Conservation (phyloP, 2,797 vertebrate species). For the Myotis myotis region DNA sequence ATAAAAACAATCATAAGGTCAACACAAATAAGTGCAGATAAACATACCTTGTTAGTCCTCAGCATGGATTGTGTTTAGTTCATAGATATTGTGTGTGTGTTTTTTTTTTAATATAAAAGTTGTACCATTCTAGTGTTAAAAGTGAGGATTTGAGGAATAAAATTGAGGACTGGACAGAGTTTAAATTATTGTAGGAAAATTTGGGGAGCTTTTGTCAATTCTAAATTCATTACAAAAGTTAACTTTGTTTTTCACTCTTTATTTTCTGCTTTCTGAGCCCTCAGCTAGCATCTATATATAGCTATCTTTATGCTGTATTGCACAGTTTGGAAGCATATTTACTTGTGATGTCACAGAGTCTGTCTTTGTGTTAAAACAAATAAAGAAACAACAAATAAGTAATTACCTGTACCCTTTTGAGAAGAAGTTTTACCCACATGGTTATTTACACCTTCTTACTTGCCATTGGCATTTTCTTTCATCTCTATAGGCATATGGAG, state of each 20-base stretch:
- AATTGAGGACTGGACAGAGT: background rate
- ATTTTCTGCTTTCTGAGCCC: background rate
- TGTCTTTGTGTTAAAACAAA: background rate
- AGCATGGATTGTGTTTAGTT: conserved; percentile 1
- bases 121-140: background rate
- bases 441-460: background rate
- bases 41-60: conserved; percentile 13
- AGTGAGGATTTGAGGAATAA: background rate
- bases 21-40: background rate
- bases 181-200: background rate
- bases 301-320: background rate
- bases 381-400: background rate
- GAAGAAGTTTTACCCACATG: background rate
- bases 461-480: background rate
- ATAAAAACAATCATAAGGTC: background rate
- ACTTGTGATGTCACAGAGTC: background rate
- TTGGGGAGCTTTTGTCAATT: background rate
- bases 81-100: too few species aligned
- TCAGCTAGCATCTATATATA: background rate
- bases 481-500: background rate
- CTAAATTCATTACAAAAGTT: background rate
- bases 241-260: background rate
- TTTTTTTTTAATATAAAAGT: background rate
- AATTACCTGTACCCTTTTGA: background rate
- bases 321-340: background rate